Evolutionary conservation across 2,797 vertebrate genomes (phyloP), one percentile per base, ranked within the genome.

Genomic region (Delichon dasypus): DNA sequence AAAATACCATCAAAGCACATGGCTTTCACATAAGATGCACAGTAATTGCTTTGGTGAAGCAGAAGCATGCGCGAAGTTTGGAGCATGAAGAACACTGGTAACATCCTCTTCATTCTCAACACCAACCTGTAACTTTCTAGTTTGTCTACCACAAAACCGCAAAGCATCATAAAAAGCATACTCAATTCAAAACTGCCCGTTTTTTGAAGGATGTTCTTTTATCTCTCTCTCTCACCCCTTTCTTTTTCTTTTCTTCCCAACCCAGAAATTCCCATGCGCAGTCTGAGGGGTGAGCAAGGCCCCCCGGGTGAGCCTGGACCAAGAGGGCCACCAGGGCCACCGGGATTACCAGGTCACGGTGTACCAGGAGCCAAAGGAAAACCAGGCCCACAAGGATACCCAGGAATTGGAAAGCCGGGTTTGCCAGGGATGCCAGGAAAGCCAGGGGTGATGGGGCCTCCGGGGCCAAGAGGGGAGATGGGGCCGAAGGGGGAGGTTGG

Each of bases 341-440:
- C 98, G 17, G 99, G 99, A 84, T 80, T 98, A 85, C 98, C 98
- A 30, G 99, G 99, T 38, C 99, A 99, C 5, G 99, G 98, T 40
- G 92, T 99, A 74, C 98, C 98, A 86, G 99, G 99, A 82, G 95
- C 97, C 86, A 98, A 98, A 95, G 99, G 99, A 97, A 99, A 99
- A 90, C 98, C 98, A 51, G 99, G 99, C 19, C 98, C 97, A 1
- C 97, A 98, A 96, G 99, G 99, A 81, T 99, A 98, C 66, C 98
- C 98, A 58, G 99, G 99, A 92, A 97, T 99, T 54, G 99, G 99
- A 89, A 99, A 99, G 97, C 98, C 99, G 9, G 99, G 99, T 82
- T 98, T 99, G 98, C 98, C 99, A 32, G 99, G 99, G 92, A 98
- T 99, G 96, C 98, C 99, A 29, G 99, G 99, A 92, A 99, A 99